Evolutionary conservation across 2,888 invertebrate genomes (phyloP).

Genomic region (Stenurella melanura): DNA sequence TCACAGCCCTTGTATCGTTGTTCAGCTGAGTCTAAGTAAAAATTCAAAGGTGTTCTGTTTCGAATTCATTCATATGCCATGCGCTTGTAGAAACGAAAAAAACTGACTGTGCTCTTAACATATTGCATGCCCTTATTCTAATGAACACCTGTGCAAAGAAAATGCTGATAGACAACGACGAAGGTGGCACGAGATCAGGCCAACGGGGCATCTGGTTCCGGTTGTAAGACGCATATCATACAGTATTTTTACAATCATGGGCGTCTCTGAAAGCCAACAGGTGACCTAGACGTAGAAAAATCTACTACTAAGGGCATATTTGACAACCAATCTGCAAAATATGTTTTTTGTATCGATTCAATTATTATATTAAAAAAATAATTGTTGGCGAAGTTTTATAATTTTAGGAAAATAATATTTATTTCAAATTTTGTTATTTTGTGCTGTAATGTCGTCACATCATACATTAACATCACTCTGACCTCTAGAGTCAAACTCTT

Average conservation of each 20-base stretch:
- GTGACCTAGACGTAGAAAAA: constrained; percentile 12
- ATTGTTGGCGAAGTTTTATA: too few relatives aligned
- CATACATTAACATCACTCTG: too few relatives aligned
- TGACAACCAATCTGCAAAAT: not conserved
- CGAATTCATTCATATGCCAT: not conserved
- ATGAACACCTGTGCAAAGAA: constrained; percentile 61
- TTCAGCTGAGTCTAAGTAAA: not conserved
- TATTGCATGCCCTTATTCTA: constrained; percentile 48
- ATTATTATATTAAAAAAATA: too few relatives aligned
- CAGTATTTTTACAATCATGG: constrained; percentile 2
- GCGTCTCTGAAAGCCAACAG: not conserved
- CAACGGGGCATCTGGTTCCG: constrained; percentile 58
- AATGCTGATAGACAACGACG: constrained; percentile 53
- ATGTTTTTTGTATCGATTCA: not conserved
- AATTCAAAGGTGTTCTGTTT: constrained; percentile 21
- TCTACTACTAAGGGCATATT: not conserved
- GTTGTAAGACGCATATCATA: constrained; percentile 39
- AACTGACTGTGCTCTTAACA: constrained; percentile 18
- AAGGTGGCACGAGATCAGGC: constrained; percentile 44
- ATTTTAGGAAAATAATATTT: too few relatives aligned
- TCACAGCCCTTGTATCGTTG: not conserved
- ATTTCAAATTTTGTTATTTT: too few relatives aligned
- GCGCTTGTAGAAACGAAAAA: not conserved
- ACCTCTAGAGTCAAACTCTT: too few relatives aligned
- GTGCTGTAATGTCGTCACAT: too few relatives aligned